A percentile compares a stretch with the other conserved stretches of the same genome.
phyloP scores from a whole-genome alignment of 2,113 vertebrate genomes.

The Petrocephalus zakoni region DNA sequence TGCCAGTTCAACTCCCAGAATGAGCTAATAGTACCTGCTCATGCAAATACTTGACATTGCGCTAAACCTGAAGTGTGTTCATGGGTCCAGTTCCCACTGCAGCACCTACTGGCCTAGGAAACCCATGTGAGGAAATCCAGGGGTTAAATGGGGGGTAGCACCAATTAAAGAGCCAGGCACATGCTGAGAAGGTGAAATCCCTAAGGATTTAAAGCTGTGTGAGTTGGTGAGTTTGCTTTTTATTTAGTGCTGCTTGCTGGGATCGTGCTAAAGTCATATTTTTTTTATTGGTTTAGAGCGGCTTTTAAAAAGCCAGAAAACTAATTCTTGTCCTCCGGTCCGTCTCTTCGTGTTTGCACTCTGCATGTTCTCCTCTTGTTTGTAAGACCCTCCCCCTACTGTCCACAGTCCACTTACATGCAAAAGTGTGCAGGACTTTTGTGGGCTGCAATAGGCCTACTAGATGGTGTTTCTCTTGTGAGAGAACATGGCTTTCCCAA shows the following conservation, averaged over 20 bases:
- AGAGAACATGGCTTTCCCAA: not conserved
- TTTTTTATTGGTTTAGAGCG: not conserved
- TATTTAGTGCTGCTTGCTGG: not conserved
- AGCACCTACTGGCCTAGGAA: not conserved
- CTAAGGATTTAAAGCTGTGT: not conserved
- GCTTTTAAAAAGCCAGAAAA: not conserved
- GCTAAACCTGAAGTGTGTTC: not conserved
- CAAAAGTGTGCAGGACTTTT: not conserved
- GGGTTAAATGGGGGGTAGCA: not conserved
- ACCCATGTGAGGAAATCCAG: not conserved
- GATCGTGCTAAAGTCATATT: not conserved
- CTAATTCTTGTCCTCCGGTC: not conserved
- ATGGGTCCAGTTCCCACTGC: not conserved
- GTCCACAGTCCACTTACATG: not conserved
- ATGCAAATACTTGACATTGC: not conserved
- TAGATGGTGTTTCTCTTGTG: not conserved
- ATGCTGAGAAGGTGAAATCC: not conserved
- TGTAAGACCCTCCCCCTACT: not conserved
- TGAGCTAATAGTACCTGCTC: not conserved
- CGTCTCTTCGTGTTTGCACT: not conserved
- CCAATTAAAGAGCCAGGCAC: not conserved
- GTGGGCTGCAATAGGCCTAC: not conserved
- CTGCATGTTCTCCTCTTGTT: not conserved
- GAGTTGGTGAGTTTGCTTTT: not conserved
- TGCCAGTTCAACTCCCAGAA: not conserved